Evolutionary conservation across 2,888 invertebrate species (phyloP).

Genomic region (Aelia acuminata): DNA sequence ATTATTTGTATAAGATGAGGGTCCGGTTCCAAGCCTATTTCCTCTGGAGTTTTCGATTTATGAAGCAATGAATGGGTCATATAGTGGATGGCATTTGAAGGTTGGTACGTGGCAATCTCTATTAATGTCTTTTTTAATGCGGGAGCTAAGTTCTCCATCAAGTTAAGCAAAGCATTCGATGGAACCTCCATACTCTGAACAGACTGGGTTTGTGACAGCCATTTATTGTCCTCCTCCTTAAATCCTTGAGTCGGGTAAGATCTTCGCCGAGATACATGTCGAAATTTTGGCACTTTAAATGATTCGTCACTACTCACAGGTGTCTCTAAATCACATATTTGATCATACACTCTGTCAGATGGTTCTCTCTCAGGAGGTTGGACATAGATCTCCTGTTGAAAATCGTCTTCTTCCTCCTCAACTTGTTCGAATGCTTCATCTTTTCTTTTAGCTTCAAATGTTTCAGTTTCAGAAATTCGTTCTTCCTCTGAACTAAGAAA

Average conservation of each 20-base stretch:
- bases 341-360: slow-evolving; percentile 6
- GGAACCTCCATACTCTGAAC: neutral
- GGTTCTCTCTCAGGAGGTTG: slow-evolving; percentile 6
- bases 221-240: neutral
- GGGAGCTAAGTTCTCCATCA: neutral
- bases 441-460: neutral
- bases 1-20: neutral
- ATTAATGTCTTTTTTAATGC: neutral
- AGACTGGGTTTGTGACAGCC: neutral
- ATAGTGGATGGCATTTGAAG: neutral
- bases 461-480: neutral
- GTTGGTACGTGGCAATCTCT: neutral
- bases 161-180: neutral
- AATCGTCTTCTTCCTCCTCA: slow-evolving; percentile 13
- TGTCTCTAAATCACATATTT: slow-evolving; percentile 41
- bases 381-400: neutral
- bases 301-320: slow-evolving; percentile 27
- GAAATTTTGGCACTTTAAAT: neutral
- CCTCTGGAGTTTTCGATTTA: neutral
- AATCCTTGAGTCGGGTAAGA: neutral
- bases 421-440: neutral
- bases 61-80: slow-evolving; percentile 11
- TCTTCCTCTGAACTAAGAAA: slow-evolving; percentile 3
- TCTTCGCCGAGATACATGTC: neutral
- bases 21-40: neutral